phyloP scores from a whole-genome alignment of 2,888 invertebrate genomes.

The Ectemnius continuus region DNA sequence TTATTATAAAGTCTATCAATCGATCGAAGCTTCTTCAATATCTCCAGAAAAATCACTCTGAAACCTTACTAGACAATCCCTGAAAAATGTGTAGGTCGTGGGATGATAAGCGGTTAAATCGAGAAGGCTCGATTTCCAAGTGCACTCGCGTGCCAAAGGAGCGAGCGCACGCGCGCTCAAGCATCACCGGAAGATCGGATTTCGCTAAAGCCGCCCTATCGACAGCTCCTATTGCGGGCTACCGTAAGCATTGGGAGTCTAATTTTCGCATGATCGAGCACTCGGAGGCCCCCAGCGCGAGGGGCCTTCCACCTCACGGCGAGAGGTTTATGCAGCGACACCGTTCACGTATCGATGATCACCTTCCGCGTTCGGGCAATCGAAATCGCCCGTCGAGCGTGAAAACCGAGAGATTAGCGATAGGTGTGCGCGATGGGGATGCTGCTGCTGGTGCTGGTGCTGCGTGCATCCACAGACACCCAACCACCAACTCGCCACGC shows the following conservation, averaged over 20 bases:
- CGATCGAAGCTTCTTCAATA: too few relatives aligned
- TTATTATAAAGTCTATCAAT: too few relatives aligned
- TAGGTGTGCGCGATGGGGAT: slow-evolving; percentile 12
- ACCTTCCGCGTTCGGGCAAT: slow-evolving; percentile 35
- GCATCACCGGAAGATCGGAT: background rate
- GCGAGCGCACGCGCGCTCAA: background rate
- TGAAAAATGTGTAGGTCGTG: too few relatives aligned
- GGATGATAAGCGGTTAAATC: background rate
- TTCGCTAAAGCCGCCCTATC: background rate
- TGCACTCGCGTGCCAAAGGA: background rate
- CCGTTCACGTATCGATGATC: slow-evolving; percentile 40
- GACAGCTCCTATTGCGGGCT: slow-evolving; percentile 1
- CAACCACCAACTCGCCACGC: background rate
- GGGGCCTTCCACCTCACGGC: slow-evolving; percentile 4
- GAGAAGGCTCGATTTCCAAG: background rate
- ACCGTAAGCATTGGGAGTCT: slow-evolving; percentile 8
- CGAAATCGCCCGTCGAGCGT: slow-evolving; percentile 41
- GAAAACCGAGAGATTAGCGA: slow-evolving; percentile 48
- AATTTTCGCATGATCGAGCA: slow-evolving; percentile 31
- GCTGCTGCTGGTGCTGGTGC: background rate
- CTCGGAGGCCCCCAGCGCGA: background rate
- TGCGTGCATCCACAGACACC: background rate
- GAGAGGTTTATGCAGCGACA: slow-evolving; percentile 5
- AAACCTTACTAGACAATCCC: too few relatives aligned
- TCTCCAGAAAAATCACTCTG: too few relatives aligned